phyloP scores from a whole-genome alignment of 2,888 invertebrate species.

The Eudasyphora cyanicolor region DNA sequence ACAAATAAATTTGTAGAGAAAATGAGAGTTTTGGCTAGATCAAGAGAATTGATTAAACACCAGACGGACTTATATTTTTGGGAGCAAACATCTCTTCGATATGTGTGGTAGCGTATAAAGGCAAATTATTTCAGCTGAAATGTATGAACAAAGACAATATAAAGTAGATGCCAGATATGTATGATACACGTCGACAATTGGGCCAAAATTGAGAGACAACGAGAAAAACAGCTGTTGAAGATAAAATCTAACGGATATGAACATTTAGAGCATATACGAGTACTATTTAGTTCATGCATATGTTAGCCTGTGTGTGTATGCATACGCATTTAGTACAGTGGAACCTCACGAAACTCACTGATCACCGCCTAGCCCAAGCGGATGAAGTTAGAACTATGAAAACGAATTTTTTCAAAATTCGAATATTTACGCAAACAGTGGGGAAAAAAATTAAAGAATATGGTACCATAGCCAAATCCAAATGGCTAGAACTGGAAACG shows the following conservation, averaged over 20 bases:
- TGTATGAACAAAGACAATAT: neutral
- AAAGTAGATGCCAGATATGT: neutral
- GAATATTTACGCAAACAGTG: no score
- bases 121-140: neutral
- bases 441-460: no score
- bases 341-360: no score
- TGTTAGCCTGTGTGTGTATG: neutral
- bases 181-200: neutral
- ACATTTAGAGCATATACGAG: constrained; percentile 10
- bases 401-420: no score
- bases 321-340: no score
- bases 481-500: no score
- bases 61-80: neutral
- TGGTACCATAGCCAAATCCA: no score
- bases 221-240: constrained; percentile 11
- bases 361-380: no score
- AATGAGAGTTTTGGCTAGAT: neutral
- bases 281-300: no score
- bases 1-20: neutral
- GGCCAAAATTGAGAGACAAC: neutral
- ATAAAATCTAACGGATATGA: constrained; percentile 31
- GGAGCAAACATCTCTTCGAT: neutral
- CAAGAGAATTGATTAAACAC: neutral
- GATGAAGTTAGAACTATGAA: no score
- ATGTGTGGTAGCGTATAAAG: neutral